Evolutionary conservation across 30 jellyfish, hydroid and myxozoan genomes (phyloP), one percentile per base, ranked within the genome.

Genomic region (Chrysaora quinquecirrha): DNA sequence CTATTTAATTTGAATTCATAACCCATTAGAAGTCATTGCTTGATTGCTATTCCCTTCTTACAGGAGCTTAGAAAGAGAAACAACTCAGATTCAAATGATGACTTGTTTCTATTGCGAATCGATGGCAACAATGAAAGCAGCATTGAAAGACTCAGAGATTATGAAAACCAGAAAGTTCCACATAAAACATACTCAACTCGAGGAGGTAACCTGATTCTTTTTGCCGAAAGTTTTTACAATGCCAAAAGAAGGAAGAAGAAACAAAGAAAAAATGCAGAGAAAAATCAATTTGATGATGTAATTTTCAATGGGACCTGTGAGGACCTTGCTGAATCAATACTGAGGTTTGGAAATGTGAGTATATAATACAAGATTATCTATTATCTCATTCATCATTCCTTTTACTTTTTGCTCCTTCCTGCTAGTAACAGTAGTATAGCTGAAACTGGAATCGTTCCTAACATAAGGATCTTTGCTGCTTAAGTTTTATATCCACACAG

Each of bases 291-390:
- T 20, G 85, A 82, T 66, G 85, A 82, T 23, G 4, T 82, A 3
- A 30, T 31, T 20, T 82, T 25, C 66, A 82, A 82, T 30, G 92
- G 92, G 54, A 82, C 92, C 10, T 82, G 73, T 29, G 92, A 82
- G 47, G 92, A 82, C 19, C 76, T 82, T 6, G 72, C 92, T 52
- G 80, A 69, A 25, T 35, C 43, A 16, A 82, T 82, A 34, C 85
- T 82, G 12, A 82, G 92, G 70, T 82, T 82, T 82, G 92, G 92
- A 31, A 43, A 69, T 82, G 92, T 82, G 58, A 66, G 92, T 80
- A 9, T 38, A 3, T 38, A 38, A 38, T n/a, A n/a, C n/a, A n/a
- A n/a, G n/a, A n/a, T n/a, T n/a, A n/a, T n/a, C n/a, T n/a, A n/a
- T n/a, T n/a, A n/a, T n/a, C n/a, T n/a, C n/a, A n/a, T n/a, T n/a